Evolutionary conservation across 53 echinoderm and acorn worm species (phyloP), one percentile per base, ranked within the genome.

Genomic region (Henricia sp.): DNA sequence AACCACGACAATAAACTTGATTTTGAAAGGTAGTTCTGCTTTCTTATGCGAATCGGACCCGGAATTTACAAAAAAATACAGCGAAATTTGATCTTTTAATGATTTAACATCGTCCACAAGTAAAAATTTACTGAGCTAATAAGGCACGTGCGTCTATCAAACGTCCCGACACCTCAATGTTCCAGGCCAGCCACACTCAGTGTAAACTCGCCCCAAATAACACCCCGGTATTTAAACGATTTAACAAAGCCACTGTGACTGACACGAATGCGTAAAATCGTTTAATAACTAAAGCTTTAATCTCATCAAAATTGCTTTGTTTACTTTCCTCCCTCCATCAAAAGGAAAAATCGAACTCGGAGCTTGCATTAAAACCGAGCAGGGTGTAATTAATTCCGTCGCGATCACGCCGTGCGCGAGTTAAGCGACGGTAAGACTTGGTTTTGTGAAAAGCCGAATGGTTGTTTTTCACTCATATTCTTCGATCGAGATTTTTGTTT

Each of bases 171-270:
- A 25, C 48, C 42, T 80, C 48, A 62, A 35, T 64, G 36, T n/a
- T n/a, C n/a, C n/a, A n/a, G n/a, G n/a, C n/a, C n/a, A n/a, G n/a
- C n/a, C n/a, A n/a, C n/a, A n/a, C n/a, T n/a, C n/a, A n/a, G n/a
- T n/a, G n/a, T n/a, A 29, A 51, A 64, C 48, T 80, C 50, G 64
- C 8, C 8, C 32, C 48, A 24, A 44, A 58, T 80, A 46, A 80
- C 64, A 50, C 32, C 80, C 46, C 44, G 46, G 80, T 80, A 64
- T 80, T 80, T 80, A 77, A 77, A 50, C 35, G 63, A 64, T 80
- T 50, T 80, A 43, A 60, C 62, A 62, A 33, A 34, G 77, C 27
- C 43, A 40, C 16, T 63, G 17, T 62, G 62, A 60, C 59, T 77
- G 62, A 77, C 77, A 77, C 60, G 1, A 37, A 30, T 29, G 77